phyloP scores from a whole-genome alignment of 2,113 vertebrate species.

The Phaethon lepturus region DNA sequence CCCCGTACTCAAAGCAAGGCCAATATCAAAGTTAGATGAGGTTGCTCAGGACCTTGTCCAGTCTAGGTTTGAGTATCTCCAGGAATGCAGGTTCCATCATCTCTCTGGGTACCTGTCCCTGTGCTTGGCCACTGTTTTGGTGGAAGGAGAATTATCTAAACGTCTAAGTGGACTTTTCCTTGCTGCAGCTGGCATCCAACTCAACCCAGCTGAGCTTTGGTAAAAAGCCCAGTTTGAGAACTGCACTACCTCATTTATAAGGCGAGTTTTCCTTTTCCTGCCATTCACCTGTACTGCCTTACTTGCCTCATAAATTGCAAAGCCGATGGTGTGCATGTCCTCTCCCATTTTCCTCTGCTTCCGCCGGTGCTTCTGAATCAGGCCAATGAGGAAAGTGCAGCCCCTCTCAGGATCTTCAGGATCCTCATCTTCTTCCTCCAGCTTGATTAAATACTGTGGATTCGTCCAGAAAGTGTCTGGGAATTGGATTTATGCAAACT shows the following conservation, averaged over 20 bases:
- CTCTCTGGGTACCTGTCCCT: neutral
- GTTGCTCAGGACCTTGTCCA: neutral
- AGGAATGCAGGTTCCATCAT: neutral
- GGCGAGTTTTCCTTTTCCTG: neutral
- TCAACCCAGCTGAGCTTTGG: neutral
- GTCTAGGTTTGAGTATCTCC: neutral
- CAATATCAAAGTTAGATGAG: too few relatives aligned
- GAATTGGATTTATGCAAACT: neutral
- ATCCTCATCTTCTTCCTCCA: slow-evolving; percentile 92
- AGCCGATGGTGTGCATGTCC: slow-evolving; percentile 95
- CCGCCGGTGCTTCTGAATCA: slow-evolving; percentile 95
- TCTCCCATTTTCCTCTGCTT: slow-evolving; percentile 87
- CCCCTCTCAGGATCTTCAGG: slow-evolving; percentile 83
- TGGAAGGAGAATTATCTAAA: neutral
- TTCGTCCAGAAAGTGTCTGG: slow-evolving; percentile 95
- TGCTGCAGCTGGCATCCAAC: neutral
- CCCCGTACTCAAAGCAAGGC: too few relatives aligned
- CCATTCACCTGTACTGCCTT: neutral
- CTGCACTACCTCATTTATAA: fast-evolving
- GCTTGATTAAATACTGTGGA: slow-evolving; percentile 89
- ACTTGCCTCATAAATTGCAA: slow-evolving; percentile 91
- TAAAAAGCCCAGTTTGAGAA: neutral
- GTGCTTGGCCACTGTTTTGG: neutral
- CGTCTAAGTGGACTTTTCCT: neutral
- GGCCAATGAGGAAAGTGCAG: slow-evolving; percentile 91